Evolutionary conservation across 1,140 invertebrate genomes (phyloP), one percentile per base, ranked within the genome.

Genomic region (Cheumatopsyche charites): DNA sequence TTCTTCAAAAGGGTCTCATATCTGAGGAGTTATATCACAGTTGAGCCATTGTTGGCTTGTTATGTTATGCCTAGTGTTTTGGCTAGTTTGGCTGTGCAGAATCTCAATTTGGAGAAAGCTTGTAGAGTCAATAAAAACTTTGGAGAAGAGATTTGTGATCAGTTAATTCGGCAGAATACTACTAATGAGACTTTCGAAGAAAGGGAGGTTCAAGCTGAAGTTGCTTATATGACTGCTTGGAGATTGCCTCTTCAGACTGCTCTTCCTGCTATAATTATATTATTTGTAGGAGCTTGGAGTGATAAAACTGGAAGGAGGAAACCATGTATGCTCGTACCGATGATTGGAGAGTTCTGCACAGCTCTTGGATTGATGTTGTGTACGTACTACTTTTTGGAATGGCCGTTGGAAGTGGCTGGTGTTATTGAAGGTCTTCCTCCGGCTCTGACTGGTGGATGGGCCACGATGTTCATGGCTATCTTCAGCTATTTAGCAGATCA

Each of bases 401-500:
- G 89, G 17, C 89, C 90, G 0, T 89, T 91, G 87, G 89, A 91
- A 78, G 87, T 85, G 0, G 86, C 87, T 13, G 89, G 88, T 0
- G 79, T 90, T 0, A 84, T 88, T 12, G 90, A 91, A 79, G 89
- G 90, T 0, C 83, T 93, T 43, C 92, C 92, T 79, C 91, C 91
- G 0, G 90, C 91, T 0, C 76, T 96, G 0, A 90, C 91, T 6
- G 92, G 92, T 0, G 93, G 93, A 1, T 93, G 91, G 88, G 92
- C 94, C 75, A 93, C 92, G 13, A 91, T 95, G 88, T 90, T 95
- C 73, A 94, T 95, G 90, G 92, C 91, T 11, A 89, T 93, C 25
- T 96, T 95, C 79, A 95, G 93, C 79, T 95, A 95, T 77, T 91
- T 96, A 49, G 92, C 90, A 0, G 93, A 96, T 79, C 90, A 94